Base-by-base conservation (phyloP, 2,113 vertebrate species). In the Perccottus glenii region DNA sequence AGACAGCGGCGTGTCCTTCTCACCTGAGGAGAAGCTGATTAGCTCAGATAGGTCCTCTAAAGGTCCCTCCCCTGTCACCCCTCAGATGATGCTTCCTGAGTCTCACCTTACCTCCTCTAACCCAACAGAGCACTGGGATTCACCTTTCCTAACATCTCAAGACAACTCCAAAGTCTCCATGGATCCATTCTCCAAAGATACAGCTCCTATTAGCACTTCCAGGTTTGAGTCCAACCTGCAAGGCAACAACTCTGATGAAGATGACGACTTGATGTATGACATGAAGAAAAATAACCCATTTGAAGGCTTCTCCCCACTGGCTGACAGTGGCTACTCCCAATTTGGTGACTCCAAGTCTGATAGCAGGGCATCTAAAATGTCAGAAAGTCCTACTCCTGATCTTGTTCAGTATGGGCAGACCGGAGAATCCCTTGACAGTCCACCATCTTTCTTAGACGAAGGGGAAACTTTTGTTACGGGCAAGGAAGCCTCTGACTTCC, bases 381-480 rank as follows among this genome's bases (percentile, higher is more conserved):
- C 95, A 0, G 96, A 98, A 88, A 95, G 95, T 63, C 95, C 96
- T 0, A 97, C 96, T 60, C 97, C 96, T 11, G 97, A 99, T 82
- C 90, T 99, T 83, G 96, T 98, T 44, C 96, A 97, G 80, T 96
- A 96, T 73, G 94, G 94, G 0, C 93, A 93, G 27, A 93, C 92
- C 53, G 95, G 90, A 75, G 94, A 96, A 27, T 72, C 93, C 78
- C 93, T 93, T 42, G 96, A 96, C 42, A 83, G 67, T 1, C 69
- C 85, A 6, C 80, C 86, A 8, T 90, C 94, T 3, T 94, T 95
- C 61, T 75, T 93, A 32, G 90, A 90, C 2, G 93, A 94, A 46
- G 95, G 92, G 59, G 92, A 94, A 51, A 87, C 90, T 67, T 93
- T 94, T 40, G 94, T 96, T 84, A 87, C 92, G 5, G 88, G 94